Conservation (phyloP, 2,113 vertebrate genomes). For the Nesospiza acunhae region DNA sequence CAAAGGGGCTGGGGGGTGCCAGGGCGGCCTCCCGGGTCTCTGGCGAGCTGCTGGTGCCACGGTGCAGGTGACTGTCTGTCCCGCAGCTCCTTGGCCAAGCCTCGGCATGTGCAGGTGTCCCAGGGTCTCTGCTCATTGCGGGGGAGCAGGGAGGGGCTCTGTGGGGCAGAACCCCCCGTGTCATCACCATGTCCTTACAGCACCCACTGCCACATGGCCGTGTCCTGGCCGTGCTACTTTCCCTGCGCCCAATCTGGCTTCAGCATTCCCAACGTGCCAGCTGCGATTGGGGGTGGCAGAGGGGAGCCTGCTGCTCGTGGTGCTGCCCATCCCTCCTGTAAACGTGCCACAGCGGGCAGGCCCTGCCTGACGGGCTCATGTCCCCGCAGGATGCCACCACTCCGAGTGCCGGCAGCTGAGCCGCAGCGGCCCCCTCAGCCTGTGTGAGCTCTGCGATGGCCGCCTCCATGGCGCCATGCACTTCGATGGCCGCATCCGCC, state of each 20-base stretch:
- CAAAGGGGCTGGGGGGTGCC: neutral
- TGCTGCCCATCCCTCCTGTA: neutral
- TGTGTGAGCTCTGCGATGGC: constrained; percentile 88
- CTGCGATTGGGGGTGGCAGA: neutral
- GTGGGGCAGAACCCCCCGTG: neutral
- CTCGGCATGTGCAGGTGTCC: neutral
- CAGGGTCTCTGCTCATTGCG: accelerated
- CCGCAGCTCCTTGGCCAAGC: neutral
- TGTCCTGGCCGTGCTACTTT: neutral
- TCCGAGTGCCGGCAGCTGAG: constrained; percentile 86
- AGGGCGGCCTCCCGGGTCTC: neutral
- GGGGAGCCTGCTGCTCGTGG: accelerated
- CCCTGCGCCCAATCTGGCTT: accelerated
- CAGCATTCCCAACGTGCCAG: accelerated
- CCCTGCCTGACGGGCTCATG: accelerated
- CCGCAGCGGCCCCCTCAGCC: constrained; percentile 80
- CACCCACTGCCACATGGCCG: accelerated
- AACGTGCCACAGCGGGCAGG: accelerated
- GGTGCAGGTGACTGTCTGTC: neutral
- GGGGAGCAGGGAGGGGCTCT: neutral
- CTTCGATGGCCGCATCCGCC: constrained; percentile 87
- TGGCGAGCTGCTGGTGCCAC: neutral
- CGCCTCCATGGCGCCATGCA: constrained; percentile 86
- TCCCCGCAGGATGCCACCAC: constrained; percentile 86
- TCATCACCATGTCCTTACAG: neutral